phyloP scores from a whole-genome alignment of 2,888 invertebrate genomes.

The Hyppa rectilinea region DNA sequence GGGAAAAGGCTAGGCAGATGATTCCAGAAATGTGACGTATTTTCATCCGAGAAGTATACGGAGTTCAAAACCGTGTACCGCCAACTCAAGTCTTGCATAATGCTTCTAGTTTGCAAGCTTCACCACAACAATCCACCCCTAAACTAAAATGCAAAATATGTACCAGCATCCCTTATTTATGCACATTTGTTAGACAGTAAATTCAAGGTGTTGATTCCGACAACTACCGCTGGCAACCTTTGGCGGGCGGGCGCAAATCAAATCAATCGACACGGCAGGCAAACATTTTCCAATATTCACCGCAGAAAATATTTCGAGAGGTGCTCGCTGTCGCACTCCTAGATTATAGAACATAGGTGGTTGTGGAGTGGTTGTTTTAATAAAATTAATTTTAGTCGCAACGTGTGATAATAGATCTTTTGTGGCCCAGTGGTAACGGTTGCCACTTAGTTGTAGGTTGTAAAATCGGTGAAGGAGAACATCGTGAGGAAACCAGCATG shows the following conservation, averaged over 20 bases:
- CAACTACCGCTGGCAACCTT: constrained; percentile 67
- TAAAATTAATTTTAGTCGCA: background rate
- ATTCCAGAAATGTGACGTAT: background rate
- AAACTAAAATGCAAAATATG: constrained; percentile 45
- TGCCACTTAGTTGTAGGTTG: too few relatives aligned
- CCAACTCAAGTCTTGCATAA: constrained; percentile 4
- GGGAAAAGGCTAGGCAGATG: too few relatives aligned
- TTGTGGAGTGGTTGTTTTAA: constrained; percentile 40
- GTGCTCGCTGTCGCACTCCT: constrained; percentile 61
- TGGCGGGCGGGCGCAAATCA: constrained; percentile 76
- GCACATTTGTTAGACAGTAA: constrained; percentile 55
- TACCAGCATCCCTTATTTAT: constrained; percentile 48
- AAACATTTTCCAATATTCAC: constrained; percentile 82
- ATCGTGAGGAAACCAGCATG: too few relatives aligned
- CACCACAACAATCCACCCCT: background rate
- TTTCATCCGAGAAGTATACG: too few relatives aligned
- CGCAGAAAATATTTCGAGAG: constrained; percentile 74
- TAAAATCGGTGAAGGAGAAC: too few relatives aligned
- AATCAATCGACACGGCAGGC: constrained; percentile 79
- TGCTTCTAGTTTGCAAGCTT: background rate
- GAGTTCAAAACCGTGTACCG: constrained; percentile 15
- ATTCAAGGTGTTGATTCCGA: constrained; percentile 69
- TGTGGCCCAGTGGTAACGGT: too few relatives aligned
- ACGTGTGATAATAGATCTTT: too few relatives aligned
- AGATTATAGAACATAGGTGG: constrained; percentile 61